phyloP scores from a whole-genome alignment of 2,113 vertebrate species.

The Barnardius zonarius region DNA sequence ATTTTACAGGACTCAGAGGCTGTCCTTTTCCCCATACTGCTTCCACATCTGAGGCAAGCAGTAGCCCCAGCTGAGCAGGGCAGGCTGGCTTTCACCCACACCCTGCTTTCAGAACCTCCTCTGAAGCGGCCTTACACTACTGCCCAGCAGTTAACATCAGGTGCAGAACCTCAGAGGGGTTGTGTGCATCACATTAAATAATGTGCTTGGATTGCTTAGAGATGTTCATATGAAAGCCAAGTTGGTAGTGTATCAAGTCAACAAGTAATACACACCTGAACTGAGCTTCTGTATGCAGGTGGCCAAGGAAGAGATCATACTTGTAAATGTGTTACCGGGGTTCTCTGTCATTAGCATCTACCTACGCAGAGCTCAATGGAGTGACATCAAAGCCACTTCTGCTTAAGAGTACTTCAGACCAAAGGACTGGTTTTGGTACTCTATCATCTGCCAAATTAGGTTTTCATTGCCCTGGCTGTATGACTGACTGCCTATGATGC shows the following conservation, averaged over 20 bases:
- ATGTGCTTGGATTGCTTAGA: background rate
- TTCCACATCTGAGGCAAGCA: background rate
- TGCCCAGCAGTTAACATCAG: background rate
- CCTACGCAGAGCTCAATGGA: background rate
- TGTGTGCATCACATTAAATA: background rate
- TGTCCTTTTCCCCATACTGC: rapidly evolving
- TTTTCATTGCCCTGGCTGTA: background rate
- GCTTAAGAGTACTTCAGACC: background rate
- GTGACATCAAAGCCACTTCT: background rate
- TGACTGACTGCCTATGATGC: background rate
- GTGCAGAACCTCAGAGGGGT: background rate
- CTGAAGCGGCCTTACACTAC: background rate
- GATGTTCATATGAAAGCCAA: background rate
- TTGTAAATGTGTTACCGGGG: background rate
- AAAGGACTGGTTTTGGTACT: background rate
- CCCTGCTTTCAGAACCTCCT: background rate
- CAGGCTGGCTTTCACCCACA: background rate
- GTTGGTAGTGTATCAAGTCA: background rate
- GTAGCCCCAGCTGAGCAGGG: background rate
- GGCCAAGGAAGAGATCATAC: background rate
- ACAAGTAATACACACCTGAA: background rate
- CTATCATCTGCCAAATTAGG: background rate
- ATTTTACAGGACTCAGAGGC: background rate
- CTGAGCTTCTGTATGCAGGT: background rate
- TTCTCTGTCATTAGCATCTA: background rate